Conservation (phyloP, 2,113 vertebrate species). For the Labeo catla region DNA sequence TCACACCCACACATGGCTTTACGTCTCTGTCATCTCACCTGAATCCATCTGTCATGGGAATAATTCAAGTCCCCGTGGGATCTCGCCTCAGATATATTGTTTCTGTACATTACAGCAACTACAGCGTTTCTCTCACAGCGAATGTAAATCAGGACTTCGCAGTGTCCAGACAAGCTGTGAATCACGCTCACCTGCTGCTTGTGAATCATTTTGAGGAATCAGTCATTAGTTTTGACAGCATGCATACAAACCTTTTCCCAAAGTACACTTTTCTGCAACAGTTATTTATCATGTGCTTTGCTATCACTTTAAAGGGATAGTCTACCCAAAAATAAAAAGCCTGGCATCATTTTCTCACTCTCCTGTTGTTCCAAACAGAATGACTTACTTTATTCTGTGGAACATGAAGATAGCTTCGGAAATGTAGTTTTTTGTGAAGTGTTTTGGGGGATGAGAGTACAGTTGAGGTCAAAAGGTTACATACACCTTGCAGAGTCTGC, state of each 20-base stretch:
- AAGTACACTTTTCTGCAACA: neutral
- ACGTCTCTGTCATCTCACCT: slow-evolving; percentile 35
- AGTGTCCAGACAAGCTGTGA: slow-evolving; percentile 36
- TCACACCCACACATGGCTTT: slow-evolving; percentile 36
- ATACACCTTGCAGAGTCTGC: too few relatives aligned
- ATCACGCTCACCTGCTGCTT: slow-evolving; percentile 24
- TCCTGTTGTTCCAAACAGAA: neutral
- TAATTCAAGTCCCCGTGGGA: slow-evolving; percentile 41
- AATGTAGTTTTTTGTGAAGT: neutral
- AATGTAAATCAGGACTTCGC: slow-evolving; percentile 40
- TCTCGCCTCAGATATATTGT: slow-evolving; percentile 29
- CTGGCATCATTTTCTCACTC: neutral
- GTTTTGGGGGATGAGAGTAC: too few relatives aligned
- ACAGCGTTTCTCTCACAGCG: neutral
- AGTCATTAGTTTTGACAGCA: slow-evolving; percentile 2
- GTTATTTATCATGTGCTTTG: slow-evolving; percentile 13
- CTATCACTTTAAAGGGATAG: neutral
- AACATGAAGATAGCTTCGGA: neutral
- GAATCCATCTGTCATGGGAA: slow-evolving; percentile 25
- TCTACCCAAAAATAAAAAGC: neutral
- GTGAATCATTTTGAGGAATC: slow-evolving; percentile 24
- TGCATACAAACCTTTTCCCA: neutral
- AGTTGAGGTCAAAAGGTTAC: too few relatives aligned
- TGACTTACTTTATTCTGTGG: neutral
- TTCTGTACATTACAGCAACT: slow-evolving; percentile 28